A percentile compares a stretch with the other conserved stretches of the same genome.
phyloP scores from a whole-genome alignment of 2,888 invertebrate species.

The Meiosimyza platycephala region DNA sequence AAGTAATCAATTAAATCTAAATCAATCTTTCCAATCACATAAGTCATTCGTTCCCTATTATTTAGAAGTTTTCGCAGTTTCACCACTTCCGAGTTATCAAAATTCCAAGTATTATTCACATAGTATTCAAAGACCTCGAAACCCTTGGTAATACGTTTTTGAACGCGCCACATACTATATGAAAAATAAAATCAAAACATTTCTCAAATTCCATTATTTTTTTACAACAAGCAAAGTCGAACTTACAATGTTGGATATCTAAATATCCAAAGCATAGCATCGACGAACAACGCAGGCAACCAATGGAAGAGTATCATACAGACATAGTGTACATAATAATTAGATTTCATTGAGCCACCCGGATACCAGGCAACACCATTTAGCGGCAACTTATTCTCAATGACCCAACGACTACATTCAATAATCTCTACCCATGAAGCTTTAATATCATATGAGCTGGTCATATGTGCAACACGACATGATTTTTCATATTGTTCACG shows the following conservation, averaged over 20 bases:
- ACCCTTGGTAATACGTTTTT: constrained; percentile 85
- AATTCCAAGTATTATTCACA: constrained; percentile 92
- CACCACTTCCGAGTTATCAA: constrained; percentile 77
- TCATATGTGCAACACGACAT: constrained; percentile 77
- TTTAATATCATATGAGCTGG: constrained; percentile 83
- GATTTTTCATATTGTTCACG: constrained; percentile 48
- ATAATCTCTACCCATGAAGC: constrained; percentile 92
- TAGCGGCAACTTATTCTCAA: constrained; percentile 83
- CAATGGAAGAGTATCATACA: constrained; percentile 90
- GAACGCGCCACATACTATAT: constrained; percentile 81
- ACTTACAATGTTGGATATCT: constrained; percentile 91
- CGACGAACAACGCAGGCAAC: constrained; percentile 88
- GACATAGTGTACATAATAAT: constrained; percentile 80
- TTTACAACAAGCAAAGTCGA: neutral
- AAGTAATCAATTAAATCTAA: constrained; percentile 85
- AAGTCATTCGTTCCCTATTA: constrained; percentile 73
- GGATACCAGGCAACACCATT: constrained; percentile 89
- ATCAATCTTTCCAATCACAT: constrained; percentile 75
- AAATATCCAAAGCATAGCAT: constrained; percentile 79
- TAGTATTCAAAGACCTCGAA: constrained; percentile 93
- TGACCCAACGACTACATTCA: constrained; percentile 80
- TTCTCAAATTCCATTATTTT: neutral
- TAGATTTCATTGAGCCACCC: constrained; percentile 88
- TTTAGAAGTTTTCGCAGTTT: constrained; percentile 73
- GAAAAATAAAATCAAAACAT: neutral